Evolutionary conservation across 2,888 invertebrate genomes (phyloP).

Genomic region (Yponomeuta malinellus): DNA sequence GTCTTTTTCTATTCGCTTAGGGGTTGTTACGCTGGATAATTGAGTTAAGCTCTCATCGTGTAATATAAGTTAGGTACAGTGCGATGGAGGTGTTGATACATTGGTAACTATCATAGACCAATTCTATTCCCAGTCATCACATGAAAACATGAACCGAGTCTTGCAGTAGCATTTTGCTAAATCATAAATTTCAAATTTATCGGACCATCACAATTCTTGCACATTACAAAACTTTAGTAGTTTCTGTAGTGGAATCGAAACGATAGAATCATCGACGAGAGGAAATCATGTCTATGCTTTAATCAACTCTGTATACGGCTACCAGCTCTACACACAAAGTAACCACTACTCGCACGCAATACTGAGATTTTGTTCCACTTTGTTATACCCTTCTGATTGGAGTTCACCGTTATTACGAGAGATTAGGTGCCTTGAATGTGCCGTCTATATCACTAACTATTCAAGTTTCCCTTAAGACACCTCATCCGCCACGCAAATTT

Average conservation of each 20-base stretch:
- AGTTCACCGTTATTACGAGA: conserved; percentile 15
- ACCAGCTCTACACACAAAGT: background rate
- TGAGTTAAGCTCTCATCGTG: background rate
- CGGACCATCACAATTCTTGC: no score
- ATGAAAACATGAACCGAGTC: no score
- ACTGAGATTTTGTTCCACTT: conserved; percentile 33
- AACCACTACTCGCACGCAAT: conserved; percentile 30
- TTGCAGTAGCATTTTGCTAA: no score
- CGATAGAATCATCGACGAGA: background rate
- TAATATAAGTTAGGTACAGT: background rate
- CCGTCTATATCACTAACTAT: background rate
- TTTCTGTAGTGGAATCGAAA: no score
- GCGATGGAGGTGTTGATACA: background rate
- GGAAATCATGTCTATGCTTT: background rate
- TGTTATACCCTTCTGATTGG: conserved; percentile 21
- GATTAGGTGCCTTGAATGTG: background rate
- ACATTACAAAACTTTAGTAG: no score
- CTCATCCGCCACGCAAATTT: background rate
- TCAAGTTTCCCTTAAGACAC: background rate
- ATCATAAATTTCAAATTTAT: no score
- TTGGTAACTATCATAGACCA: background rate
- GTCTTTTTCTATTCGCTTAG: conserved; percentile 5
- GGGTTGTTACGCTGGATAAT: conserved; percentile 7
- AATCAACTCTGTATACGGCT: background rate
- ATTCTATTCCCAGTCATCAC: background rate